A percentile compares a stretch with the other conserved stretches of the same genome.
These are phyloP conservation scores for Conger conger DNA, from an alignment of 2,113 vertebrate genomes.

Conservation along the genomic window DNA sequence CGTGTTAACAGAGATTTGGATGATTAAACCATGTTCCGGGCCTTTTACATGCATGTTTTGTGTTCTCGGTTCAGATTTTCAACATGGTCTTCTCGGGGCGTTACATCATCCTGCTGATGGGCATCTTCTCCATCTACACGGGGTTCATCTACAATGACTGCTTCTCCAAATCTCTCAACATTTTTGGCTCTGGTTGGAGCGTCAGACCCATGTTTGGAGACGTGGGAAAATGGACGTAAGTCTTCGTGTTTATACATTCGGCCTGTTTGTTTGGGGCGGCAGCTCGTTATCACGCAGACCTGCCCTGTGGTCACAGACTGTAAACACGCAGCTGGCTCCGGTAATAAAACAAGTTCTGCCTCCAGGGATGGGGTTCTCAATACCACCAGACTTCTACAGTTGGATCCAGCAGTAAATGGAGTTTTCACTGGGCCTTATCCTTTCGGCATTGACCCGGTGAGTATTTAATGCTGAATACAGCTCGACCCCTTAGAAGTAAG, in stretches of 20 bases:
- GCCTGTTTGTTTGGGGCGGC: neutral
- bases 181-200: constrained; percentile 96
- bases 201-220: constrained; percentile 87
- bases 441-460: constrained; percentile 94
- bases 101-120: constrained; percentile 96
- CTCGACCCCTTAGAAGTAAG: neutral
- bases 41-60: neutral
- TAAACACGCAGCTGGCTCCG: neutral
- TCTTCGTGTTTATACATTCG: constrained; percentile 39
- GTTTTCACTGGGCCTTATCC: constrained; percentile 93
- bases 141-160: constrained; percentile 98
- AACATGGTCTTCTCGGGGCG: constrained; percentile 91
- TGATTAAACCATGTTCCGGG: too few relatives aligned
- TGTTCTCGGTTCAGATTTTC: constrained; percentile 78
- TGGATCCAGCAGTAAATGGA: constrained; percentile 82
- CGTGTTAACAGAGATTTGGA: too few relatives aligned
- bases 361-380: constrained; percentile 73
- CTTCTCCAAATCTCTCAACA: constrained; percentile 95
- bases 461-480: constrained; percentile 18
- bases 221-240: constrained; percentile 91
- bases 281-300: neutral
- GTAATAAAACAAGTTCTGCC: neutral
- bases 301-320: neutral
- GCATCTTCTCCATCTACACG: constrained; percentile 91
- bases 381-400: constrained; percentile 77